Evolutionary conservation across 2,888 invertebrate species (phyloP).

Genomic region (Hedychridium roseum): DNA sequence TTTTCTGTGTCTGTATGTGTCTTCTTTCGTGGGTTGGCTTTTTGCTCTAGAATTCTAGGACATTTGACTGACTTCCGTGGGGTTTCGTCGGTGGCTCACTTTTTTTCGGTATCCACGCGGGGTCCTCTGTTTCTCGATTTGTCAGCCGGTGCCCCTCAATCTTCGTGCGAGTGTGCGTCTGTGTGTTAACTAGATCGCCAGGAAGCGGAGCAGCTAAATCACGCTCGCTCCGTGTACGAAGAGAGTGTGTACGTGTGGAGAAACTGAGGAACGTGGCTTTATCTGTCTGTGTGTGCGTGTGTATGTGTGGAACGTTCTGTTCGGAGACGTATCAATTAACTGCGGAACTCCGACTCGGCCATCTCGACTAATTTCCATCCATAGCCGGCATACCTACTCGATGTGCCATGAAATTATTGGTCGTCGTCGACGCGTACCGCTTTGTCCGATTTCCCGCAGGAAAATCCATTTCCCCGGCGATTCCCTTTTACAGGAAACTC

Average conservation of each 20-base stretch:
- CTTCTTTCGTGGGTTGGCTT: too few species aligned
- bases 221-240: conserved; percentile 29
- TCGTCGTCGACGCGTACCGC: conserved; percentile 24
- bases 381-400: conserved; percentile 48
- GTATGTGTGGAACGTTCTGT: conserved; percentile 1
- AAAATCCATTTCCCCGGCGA: conserved; percentile 2
- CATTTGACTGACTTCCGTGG: too few species aligned
- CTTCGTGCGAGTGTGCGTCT: conserved; percentile 17
- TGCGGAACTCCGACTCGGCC: conserved; percentile 41
- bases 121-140: too few species aligned
- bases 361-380: conserved; percentile 54
- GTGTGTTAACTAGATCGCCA: conserved; percentile 54
- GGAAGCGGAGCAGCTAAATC: conserved; percentile 51
- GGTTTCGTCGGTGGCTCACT: too few species aligned
- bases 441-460: too few species aligned
- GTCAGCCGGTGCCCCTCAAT: too few species aligned
- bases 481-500: conserved; percentile 5
- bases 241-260: conserved; percentile 10
- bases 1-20: too few species aligned
- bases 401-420: conserved; percentile 57
- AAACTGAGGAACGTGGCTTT: conserved; percentile 26
- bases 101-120: too few species aligned
- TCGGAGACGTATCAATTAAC: conserved; percentile 54
- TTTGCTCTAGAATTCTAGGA: too few species aligned
- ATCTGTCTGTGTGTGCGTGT: conserved; percentile 4